A percentile compares a stretch with the other conserved stretches of the same genome.
These are phyloP conservation scores for Solen grandis DNA, from an alignment of 1,140 invertebrate genomes.

Conservation along the genomic window DNA sequence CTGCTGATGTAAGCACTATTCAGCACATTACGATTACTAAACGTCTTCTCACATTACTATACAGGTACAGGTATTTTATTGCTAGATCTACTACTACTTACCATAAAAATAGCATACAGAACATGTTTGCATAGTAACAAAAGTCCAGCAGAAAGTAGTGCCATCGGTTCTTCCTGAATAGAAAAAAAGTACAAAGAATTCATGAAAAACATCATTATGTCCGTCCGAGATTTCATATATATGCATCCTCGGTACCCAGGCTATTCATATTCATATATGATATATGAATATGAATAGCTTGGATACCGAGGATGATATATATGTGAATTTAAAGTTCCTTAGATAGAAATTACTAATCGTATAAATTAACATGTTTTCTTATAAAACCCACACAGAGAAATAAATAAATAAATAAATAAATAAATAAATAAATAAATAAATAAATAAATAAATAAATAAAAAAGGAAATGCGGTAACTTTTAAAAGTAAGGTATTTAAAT, in stretches of 20 bases:
- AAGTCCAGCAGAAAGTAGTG: conserved; percentile 76
- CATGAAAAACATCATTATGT: background rate
- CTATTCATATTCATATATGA: background rate
- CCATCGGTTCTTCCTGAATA: conserved; percentile 71
- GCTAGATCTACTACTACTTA: too few relatives aligned
- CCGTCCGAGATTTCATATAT: background rate
- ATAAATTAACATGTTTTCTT: background rate
- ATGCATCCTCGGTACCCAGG: background rate
- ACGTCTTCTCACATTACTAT: too few relatives aligned
- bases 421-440: too few relatives aligned
- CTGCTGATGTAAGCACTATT: too few relatives aligned
- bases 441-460: too few relatives aligned
- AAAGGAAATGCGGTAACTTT: too few relatives aligned
- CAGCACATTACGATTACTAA: too few relatives aligned
- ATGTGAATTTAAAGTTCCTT: background rate
- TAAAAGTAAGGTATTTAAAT: too few relatives aligned
- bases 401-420: background rate
- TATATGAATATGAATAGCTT: background rate
- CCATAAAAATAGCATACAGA: conserved; percentile 71
- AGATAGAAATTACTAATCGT: background rate
- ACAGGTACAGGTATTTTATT: too few relatives aligned
- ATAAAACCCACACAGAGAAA: background rate
- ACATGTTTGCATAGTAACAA: conserved; percentile 74
- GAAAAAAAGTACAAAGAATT: conserved; percentile 22
- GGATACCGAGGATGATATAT: too few relatives aligned